phyloP scores from a whole-genome alignment of 1,140 invertebrate species.

The Bombus consobrinus region DNA sequence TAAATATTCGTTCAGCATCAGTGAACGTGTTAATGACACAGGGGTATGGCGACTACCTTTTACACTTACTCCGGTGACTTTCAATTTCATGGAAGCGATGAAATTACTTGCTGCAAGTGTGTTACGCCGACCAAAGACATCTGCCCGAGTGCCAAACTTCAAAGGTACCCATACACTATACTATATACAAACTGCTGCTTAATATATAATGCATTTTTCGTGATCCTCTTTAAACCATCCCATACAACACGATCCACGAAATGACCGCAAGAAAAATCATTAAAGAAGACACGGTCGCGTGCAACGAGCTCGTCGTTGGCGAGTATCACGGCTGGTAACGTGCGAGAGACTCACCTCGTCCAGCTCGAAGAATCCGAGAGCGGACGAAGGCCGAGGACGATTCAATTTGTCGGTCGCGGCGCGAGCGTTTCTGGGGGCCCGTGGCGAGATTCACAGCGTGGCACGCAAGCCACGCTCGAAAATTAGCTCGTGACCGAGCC shows the following conservation, averaged over 20 bases:
- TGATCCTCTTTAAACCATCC: too few relatives aligned
- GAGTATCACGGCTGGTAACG: too few relatives aligned
- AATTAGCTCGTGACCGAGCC: slow-evolving; percentile 70
- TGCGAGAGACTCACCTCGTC: background rate
- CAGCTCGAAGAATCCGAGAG: background rate
- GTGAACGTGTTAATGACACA: background rate
- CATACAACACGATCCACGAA: too few relatives aligned
- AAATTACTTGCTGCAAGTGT: background rate
- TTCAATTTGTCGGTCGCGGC: slow-evolving; percentile 79
- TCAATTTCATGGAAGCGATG: background rate
- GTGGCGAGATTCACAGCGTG: slow-evolving; percentile 74
- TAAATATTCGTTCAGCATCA: slow-evolving; percentile 1
- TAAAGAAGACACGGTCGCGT: too few relatives aligned
- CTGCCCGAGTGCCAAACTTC: too few relatives aligned
- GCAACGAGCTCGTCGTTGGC: too few relatives aligned
- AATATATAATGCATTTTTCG: too few relatives aligned
- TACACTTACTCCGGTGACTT: background rate
- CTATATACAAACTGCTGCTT: too few relatives aligned
- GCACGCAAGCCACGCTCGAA: slow-evolving; percentile 71
- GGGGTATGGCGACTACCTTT: background rate
- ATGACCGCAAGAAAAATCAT: too few relatives aligned
- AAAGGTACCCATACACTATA: too few relatives aligned
- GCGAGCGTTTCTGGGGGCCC: slow-evolving; percentile 60
- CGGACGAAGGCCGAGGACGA: slow-evolving; percentile 71
- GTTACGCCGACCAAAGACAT: background rate